These are phyloP conservation scores for Notamacropus eugenii DNA, from an alignment of 2,797 vertebrate species.

Conservation along the genomic window DNA sequence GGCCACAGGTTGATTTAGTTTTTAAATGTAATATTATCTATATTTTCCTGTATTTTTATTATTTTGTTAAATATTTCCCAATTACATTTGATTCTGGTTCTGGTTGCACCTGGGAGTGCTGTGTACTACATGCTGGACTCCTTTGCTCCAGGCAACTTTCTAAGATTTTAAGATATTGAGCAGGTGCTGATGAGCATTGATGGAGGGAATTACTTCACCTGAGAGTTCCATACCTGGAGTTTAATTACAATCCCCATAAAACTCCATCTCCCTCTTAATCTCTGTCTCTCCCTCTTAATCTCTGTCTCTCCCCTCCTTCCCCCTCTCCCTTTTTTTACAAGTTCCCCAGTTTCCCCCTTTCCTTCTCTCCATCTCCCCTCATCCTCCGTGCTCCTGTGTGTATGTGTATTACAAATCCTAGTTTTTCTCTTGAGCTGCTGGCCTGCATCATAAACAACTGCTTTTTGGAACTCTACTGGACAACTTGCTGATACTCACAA, in stretches of 20 bases:
- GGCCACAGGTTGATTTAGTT: neutral
- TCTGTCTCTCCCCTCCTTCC: neutral
- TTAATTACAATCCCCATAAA: neutral
- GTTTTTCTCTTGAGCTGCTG: neutral
- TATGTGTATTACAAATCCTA: neutral
- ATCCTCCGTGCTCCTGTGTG: neutral
- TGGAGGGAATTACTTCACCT: neutral
- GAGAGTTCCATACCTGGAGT: neutral
- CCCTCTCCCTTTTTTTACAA: no score
- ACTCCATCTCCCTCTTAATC: neutral
- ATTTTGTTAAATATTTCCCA: neutral
- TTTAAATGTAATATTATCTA: neutral
- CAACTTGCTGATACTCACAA: neutral
- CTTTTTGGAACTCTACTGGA: neutral
- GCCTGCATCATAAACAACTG: no score
- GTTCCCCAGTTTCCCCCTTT: no score
- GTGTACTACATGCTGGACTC: neutral
- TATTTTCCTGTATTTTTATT: neutral
- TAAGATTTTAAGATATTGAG: neutral
- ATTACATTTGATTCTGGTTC: neutral
- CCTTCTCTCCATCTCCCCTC: neutral
- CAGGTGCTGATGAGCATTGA: neutral
- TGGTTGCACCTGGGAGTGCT: neutral
- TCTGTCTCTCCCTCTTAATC: neutral
- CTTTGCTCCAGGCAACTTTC: neutral